A percentile compares a stretch with the other conserved stretches of the same genome.
Conservation (phyloP, 2,113 vertebrate genomes). For the Neofelis nebulosa region DNA sequence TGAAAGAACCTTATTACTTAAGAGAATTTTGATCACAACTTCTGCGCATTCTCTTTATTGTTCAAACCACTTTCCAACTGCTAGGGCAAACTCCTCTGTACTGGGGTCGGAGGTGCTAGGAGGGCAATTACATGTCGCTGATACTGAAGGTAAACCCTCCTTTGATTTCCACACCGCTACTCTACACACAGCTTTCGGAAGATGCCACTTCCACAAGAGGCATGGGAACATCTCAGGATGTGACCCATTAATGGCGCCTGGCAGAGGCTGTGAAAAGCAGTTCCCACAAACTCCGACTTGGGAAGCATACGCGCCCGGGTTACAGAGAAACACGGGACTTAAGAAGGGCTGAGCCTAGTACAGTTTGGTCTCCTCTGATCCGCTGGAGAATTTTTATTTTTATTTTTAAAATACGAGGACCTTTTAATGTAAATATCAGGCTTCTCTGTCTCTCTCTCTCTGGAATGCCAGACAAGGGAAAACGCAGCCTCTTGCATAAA, state of each 20-base stretch:
- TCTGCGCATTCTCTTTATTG: neutral
- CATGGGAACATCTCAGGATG: neutral
- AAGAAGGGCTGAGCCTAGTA: neutral
- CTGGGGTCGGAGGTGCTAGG: neutral
- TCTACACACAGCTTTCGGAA: neutral
- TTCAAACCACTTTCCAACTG: neutral
- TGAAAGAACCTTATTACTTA: neutral
- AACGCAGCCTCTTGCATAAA: neutral
- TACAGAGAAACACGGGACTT: neutral
- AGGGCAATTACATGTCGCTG: neutral
- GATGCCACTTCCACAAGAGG: neutral
- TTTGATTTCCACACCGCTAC: neutral
- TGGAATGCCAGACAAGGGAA: neutral
- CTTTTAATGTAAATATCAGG: constrained; percentile 57
- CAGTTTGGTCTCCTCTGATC: neutral
- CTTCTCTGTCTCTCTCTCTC: neutral
- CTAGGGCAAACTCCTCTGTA: too few species aligned
- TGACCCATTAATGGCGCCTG: neutral
- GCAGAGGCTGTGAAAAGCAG: neutral
- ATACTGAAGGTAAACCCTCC: neutral
- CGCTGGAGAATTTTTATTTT: neutral
- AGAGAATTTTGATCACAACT: neutral
- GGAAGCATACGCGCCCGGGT: neutral
- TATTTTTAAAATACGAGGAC: constrained; percentile 44
- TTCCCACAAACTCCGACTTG: neutral